Conservation (phyloP, 2,113 vertebrate genomes). For the Crotalus horridus region DNA sequence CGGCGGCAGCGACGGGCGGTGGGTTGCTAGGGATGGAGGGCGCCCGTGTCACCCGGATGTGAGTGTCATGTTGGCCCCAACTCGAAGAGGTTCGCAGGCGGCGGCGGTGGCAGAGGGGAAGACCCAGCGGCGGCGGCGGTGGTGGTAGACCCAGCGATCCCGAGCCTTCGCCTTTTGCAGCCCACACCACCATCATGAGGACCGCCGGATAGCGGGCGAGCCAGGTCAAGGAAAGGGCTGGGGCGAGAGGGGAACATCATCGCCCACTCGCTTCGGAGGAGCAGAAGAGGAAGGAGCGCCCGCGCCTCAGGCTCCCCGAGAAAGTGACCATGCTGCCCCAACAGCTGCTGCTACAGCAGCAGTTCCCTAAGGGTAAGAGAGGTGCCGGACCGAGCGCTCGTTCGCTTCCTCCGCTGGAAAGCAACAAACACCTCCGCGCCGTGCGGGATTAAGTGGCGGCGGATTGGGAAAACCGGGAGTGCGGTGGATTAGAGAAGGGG, state of each 20-base stretch:
- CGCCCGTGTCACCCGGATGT: slow-evolving; percentile 69
- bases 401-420: slow-evolving; percentile 17
- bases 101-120: slow-evolving; percentile 24
- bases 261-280: slow-evolving; percentile 56
- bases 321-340: slow-evolving; percentile 74
- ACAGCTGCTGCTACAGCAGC: slow-evolving; percentile 69
- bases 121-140: slow-evolving; percentile 17
- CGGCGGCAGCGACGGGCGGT: slow-evolving; percentile 26
- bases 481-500: slow-evolving; percentile 14
- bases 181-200: slow-evolving; percentile 44
- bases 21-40: slow-evolving; percentile 64
- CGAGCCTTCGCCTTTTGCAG: slow-evolving; percentile 51
- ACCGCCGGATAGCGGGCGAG: slow-evolving; percentile 51
- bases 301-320: slow-evolving; percentile 40
- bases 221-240: slow-evolving; percentile 37
- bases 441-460: slow-evolving; percentile 9
- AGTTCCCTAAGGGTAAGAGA: slow-evolving; percentile 71
- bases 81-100: slow-evolving; percentile 61
- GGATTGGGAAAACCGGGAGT: slow-evolving; percentile 42
- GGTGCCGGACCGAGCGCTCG: not conserved
- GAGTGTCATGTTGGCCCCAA: slow-evolving; percentile 70
- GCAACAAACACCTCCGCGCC: slow-evolving; percentile 9
- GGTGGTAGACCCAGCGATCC: not conserved
- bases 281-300: slow-evolving; percentile 44
- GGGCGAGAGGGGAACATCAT: slow-evolving; percentile 6